Evolutionary conservation across 2,888 invertebrate genomes (phyloP).

Genomic region (Drosophila quinaria): DNA sequence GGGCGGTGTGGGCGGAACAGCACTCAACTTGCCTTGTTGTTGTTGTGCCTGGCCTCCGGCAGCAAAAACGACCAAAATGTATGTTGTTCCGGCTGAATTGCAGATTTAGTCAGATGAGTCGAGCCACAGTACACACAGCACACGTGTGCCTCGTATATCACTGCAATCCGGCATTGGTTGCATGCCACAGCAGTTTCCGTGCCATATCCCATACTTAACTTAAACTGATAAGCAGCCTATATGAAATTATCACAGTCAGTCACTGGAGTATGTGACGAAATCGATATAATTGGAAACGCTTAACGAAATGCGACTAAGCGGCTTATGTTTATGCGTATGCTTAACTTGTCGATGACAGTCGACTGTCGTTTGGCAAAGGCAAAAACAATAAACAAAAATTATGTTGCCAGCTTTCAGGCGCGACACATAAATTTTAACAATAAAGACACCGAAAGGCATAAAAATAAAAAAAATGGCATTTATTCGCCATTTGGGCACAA

Average conservation of each 20-base stretch:
- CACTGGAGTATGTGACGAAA: constrained; percentile 21
- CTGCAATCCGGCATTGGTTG: constrained; percentile 19
- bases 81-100: constrained; percentile 76
- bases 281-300: constrained; percentile 58
- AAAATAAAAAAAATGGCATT: constrained; percentile 58
- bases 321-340: constrained; percentile 28
- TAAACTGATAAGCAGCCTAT: constrained; percentile 39
- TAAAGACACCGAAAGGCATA: constrained; percentile 63
- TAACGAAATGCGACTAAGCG: constrained; percentile 34
- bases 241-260: constrained; percentile 44
- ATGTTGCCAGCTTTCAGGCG: constrained; percentile 54
- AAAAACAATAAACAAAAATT: constrained; percentile 64
- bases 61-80: constrained; percentile 69
- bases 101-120: constrained; percentile 53
- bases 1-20: background rate
- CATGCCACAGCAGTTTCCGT: constrained; percentile 4
- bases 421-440: constrained; percentile 75
- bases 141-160: constrained; percentile 32
- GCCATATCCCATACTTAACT: constrained; percentile 12
- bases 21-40: constrained; percentile 25
- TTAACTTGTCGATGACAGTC: constrained; percentile 58
- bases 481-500: constrained; percentile 53
- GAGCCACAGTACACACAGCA: constrained; percentile 20
- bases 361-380: constrained; percentile 47
- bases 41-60: constrained; percentile 50